Evolutionary conservation across 2,888 invertebrate species (phyloP).

Genomic region (Auanema sp.): DNA sequence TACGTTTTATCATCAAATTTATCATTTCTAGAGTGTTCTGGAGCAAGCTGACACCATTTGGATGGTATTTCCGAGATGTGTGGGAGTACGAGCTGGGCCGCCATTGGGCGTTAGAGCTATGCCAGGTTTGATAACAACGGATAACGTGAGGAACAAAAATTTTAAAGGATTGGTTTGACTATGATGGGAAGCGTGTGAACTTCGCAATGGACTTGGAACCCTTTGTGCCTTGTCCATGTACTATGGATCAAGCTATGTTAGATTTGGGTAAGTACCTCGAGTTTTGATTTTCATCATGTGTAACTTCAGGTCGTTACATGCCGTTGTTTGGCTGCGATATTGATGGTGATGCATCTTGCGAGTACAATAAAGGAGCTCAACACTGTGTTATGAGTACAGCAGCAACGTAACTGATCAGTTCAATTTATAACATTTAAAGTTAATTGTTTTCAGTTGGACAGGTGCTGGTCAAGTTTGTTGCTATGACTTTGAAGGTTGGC

Average conservation of each 20-base stretch:
- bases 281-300: too few relatives aligned
- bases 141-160: not conserved
- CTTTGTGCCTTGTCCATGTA: slow-evolving; percentile 78
- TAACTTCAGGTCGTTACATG: slow-evolving; percentile 83
- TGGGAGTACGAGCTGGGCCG: slow-evolving; percentile 80
- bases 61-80: slow-evolving; percentile 86
- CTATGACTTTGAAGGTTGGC: slow-evolving; percentile 84
- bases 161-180: slow-evolving; percentile 75
- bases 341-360: slow-evolving; percentile 70
- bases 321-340: slow-evolving; percentile 86
- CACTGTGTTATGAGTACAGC: slow-evolving; percentile 40
- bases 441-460: slow-evolving; percentile 36
- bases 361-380: slow-evolving; percentile 4
- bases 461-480: slow-evolving; percentile 86
- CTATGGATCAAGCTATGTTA: slow-evolving; percentile 80
- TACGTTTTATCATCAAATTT: not conserved
- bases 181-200: slow-evolving; percentile 30
- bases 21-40: slow-evolving; percentile 70
- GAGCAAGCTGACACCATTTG: slow-evolving; percentile 86
- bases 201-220: slow-evolving; percentile 30
- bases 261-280: slow-evolving; percentile 72
- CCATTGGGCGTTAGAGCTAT: slow-evolving; percentile 80
- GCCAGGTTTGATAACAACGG: slow-evolving; percentile 70
- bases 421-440: slow-evolving; percentile 10
- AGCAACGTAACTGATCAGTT: slow-evolving; percentile 25